A percentile compares a stretch with the other conserved stretches of the same genome.
phyloP scores from a whole-genome alignment of 2,888 invertebrate genomes.

The Yponomeuta cagnagella region DNA sequence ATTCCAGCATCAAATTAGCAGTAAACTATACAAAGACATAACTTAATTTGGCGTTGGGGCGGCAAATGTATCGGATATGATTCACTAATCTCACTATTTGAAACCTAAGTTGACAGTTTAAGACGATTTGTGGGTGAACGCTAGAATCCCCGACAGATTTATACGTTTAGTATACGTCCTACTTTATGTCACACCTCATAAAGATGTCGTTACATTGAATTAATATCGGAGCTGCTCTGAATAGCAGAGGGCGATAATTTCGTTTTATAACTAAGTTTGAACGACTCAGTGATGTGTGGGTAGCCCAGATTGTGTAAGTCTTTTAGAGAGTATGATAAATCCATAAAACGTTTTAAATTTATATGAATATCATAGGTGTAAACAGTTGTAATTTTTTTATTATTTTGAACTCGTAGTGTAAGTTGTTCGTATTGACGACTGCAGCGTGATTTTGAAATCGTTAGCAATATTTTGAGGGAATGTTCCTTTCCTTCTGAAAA shows the following conservation, averaged over 20 bases:
- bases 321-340: background rate
- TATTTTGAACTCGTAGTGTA: no score
- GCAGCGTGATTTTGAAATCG: no score
- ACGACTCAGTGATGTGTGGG: constrained; percentile 4
- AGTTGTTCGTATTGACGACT: no score
- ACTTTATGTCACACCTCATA: constrained; percentile 67
- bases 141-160: constrained; percentile 64
- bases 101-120: constrained; percentile 43
- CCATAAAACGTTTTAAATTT: background rate
- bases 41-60: background rate
- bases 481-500: no score
- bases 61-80: constrained; percentile 11
- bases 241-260: constrained; percentile 52
- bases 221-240: constrained; percentile 47
- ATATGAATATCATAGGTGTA: background rate
- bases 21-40: constrained; percentile 1
- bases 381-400: no score
- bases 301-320: background rate
- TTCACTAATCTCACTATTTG: constrained; percentile 13
- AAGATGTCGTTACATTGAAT: constrained; percentile 64
- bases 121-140: constrained; percentile 66
- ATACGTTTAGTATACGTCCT: constrained; percentile 60
- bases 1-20: background rate
- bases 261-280: constrained; percentile 29
- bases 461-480: no score